Evolutionary conservation across 2,113 vertebrate species (phyloP), one percentile per base, ranked within the genome.

Genomic region (Oenanthe oenanthe): DNA sequence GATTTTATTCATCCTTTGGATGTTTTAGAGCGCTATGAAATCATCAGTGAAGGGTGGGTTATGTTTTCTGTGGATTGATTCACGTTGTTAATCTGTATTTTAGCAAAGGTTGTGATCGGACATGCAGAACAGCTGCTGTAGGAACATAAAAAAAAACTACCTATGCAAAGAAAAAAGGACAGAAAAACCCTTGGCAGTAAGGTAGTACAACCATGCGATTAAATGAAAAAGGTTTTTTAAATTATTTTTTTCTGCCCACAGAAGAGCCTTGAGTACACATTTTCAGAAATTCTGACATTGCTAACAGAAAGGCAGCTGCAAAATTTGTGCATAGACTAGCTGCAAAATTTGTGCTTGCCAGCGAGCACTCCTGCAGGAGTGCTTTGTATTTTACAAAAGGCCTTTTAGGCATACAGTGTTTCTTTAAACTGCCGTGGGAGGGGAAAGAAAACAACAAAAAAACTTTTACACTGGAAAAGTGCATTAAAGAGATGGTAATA

Each of bases 171-270:
- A 62, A n/a, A 26, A 88, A 78, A 34, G 16, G 58, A 21, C 21
- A 38, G 28, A 17, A 50, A 62, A 73, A 60, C 7, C 3, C 21
- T 17, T 34, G 36, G 20, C 31, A 54, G 42, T 70, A 66, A 87
- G 18, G 22, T n/a, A 74, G 11, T 68, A 66, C 28, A 71, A 53
- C 21, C 21, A 29, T 2, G 5, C 25, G 86, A 71, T 82, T 85
- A 62, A 90, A 84, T 66, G 7, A 57, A 68, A 86, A 58, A 22
- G 1, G 2, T 0, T 3, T 25, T 29, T n/a, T 0, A 3, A n/a
- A 31, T 50, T 17, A 9, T 20, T 83, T 71, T 82, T 26, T 81
- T 50, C 63, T 79, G 16, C 36, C 22, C 43, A 47, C 13, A 21
- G 51, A 34, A 22, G 8, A 73, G 32, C 32, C 57, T 61, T 89